These are phyloP conservation scores for Gerosis bhagava DNA, from an alignment of 2,888 invertebrate species.

Conservation along the genomic window DNA sequence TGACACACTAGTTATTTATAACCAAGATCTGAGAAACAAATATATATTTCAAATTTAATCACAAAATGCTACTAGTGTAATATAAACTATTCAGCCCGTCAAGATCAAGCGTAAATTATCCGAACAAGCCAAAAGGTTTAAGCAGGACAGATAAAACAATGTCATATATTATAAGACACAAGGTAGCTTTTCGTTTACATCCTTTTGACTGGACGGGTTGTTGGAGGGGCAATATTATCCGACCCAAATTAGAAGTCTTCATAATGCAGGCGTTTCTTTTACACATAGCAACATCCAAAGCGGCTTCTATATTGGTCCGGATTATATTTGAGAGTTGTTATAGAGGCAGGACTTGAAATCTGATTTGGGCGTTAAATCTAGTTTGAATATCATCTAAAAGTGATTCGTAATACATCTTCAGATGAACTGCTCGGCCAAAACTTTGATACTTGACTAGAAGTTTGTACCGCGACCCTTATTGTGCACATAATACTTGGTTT, in stretches of 20 bases:
- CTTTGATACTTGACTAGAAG: slow-evolving; percentile 32
- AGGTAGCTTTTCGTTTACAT: slow-evolving; percentile 34
- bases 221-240: slow-evolving; percentile 45
- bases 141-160: slow-evolving; percentile 23
- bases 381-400: slow-evolving; percentile 30
- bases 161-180: slow-evolving; percentile 25
- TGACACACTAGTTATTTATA: too few relatives aligned
- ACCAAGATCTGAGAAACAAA: neutral
- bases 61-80: too few relatives aligned
- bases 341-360: slow-evolving; percentile 32
- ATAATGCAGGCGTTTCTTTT: slow-evolving; percentile 44
- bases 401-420: slow-evolving; percentile 28
- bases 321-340: slow-evolving; percentile 39
- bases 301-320: slow-evolving; percentile 47
- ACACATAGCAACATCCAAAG: slow-evolving; percentile 56
- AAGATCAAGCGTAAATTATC: slow-evolving; percentile 26
- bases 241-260: slow-evolving; percentile 46
- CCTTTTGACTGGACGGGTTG: slow-evolving; percentile 63
- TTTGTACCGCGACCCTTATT: slow-evolving; percentile 16
- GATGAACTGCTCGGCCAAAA: slow-evolving; percentile 31
- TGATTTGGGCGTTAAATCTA: slow-evolving; percentile 20
- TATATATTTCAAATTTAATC: slow-evolving; percentile 8
- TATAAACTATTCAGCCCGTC: slow-evolving; percentile 10
- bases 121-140: slow-evolving; percentile 43
- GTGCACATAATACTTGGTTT: slow-evolving; percentile 8